Conservation (phyloP, 2,113 vertebrate species). For the Piaya cayana region DNA sequence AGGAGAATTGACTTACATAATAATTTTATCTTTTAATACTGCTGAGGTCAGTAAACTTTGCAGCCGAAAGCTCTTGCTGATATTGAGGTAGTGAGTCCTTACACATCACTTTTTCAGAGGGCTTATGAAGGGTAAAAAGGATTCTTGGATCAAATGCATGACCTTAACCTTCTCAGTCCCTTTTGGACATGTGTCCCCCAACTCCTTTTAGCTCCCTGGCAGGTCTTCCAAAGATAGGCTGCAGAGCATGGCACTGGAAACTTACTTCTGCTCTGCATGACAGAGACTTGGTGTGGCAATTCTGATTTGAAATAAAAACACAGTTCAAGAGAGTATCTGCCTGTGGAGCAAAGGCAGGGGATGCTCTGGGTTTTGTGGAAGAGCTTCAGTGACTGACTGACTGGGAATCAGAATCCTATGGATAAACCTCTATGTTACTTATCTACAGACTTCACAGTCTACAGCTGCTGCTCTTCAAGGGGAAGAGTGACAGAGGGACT, state of each 20-base stretch:
- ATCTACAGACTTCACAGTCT: not conserved
- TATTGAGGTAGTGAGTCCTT: slow-evolving; percentile 11
- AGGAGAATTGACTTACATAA: slow-evolving; percentile 37
- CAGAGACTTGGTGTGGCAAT: not conserved
- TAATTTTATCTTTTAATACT: slow-evolving; percentile 40
- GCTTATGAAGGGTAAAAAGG: not conserved
- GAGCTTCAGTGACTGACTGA: not conserved
- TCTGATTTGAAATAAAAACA: not conserved
- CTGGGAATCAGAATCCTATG: not conserved
- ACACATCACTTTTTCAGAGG: not conserved
- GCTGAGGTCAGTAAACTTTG: slow-evolving; percentile 23
- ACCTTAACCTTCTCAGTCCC: not conserved
- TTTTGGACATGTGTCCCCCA: not conserved
- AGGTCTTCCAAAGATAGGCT: not conserved
- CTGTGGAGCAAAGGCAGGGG: not conserved
- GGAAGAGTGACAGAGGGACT: not conserved
- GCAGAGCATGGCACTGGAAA: not conserved
- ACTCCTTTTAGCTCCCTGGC: not conserved
- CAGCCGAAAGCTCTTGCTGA: not conserved
- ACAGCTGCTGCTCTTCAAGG: not conserved
- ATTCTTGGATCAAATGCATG: not conserved
- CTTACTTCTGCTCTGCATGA: not conserved
- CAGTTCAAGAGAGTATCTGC: not conserved
- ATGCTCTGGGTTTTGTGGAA: not conserved
- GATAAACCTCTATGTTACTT: not conserved